Conservation (phyloP, 2,888 invertebrate genomes). For the Stratiomys singularior region DNA sequence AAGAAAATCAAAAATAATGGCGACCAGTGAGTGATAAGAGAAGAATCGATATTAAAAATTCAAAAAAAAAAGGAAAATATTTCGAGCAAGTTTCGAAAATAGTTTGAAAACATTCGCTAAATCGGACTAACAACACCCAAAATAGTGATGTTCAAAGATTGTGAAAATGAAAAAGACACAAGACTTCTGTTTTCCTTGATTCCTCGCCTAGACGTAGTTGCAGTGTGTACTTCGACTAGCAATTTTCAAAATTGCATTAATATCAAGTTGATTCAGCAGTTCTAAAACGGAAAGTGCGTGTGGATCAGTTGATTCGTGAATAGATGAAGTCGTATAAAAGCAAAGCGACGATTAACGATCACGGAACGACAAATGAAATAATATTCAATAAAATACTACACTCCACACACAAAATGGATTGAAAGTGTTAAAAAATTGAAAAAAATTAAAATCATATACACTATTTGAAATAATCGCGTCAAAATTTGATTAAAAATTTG, state of each 20-base stretch:
- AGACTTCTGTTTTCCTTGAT: slow-evolving; percentile 43
- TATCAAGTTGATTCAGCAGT: slow-evolving; percentile 25
- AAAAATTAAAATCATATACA: too few relatives aligned
- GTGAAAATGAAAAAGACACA: slow-evolving; percentile 41
- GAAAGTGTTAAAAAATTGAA: slow-evolving; percentile 46
- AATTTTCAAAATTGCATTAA: too few relatives aligned
- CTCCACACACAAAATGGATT: slow-evolving; percentile 50
- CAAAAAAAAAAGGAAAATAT: slow-evolving; percentile 10
- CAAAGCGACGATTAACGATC: slow-evolving; percentile 7
- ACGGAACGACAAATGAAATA: slow-evolving; percentile 19
- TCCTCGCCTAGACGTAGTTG: background rate
- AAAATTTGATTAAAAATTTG: slow-evolving; percentile 38
- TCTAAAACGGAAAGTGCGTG: slow-evolving; percentile 32
- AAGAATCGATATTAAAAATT: slow-evolving; percentile 9
- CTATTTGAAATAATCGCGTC: slow-evolving; percentile 28
- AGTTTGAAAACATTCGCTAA: background rate
- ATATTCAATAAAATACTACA: too few relatives aligned
- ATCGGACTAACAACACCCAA: background rate
- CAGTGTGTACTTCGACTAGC: background rate
- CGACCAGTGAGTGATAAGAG: background rate
- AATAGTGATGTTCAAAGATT: slow-evolving; percentile 28
- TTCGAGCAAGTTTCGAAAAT: background rate
- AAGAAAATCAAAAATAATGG: background rate
- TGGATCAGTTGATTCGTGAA: slow-evolving; percentile 34
- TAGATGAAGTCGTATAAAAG: slow-evolving; percentile 27